These are phyloP conservation scores for Trichoplusia ni DNA, from an alignment of 1,140 invertebrate species.

Conservation along the genomic window DNA sequence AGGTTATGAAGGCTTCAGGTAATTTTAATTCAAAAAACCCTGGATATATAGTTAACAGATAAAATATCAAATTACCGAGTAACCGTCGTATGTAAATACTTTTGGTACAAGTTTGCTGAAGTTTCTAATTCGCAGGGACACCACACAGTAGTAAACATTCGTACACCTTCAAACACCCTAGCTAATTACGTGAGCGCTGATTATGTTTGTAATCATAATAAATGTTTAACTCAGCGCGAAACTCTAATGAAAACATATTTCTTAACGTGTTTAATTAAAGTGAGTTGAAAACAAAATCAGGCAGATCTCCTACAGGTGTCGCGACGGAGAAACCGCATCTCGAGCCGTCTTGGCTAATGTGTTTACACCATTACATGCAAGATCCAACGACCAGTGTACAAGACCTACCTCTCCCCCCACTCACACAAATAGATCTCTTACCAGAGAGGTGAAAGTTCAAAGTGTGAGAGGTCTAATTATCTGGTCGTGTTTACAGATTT, in stretches of 20 bases:
- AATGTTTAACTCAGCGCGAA: neutral
- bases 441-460: neutral
- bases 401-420: neutral
- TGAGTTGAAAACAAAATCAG: constrained; percentile 19
- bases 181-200: no score
- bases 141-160: no score
- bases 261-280: constrained; percentile 26
- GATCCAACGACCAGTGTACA: constrained; percentile 33
- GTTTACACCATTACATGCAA: constrained; percentile 51
- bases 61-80: no score
- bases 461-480: constrained; percentile 33
- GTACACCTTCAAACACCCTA: no score
- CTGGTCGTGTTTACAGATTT: constrained; percentile 59
- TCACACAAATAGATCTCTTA: neutral
- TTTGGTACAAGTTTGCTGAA: no score
- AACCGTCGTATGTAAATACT: no score
- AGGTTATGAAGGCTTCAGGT: no score
- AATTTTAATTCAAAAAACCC: no score
- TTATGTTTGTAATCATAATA: neutral
- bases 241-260: neutral
- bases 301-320: constrained; percentile 55
- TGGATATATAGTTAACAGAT: no score
- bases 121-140: no score
- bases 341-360: constrained; percentile 55
- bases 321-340: constrained; percentile 50